A percentile compares a stretch with the other conserved stretches of the same genome.
These are phyloP conservation scores for Alectoris magna DNA, from an alignment of 2,797 vertebrate species.

Conservation along the genomic window DNA sequence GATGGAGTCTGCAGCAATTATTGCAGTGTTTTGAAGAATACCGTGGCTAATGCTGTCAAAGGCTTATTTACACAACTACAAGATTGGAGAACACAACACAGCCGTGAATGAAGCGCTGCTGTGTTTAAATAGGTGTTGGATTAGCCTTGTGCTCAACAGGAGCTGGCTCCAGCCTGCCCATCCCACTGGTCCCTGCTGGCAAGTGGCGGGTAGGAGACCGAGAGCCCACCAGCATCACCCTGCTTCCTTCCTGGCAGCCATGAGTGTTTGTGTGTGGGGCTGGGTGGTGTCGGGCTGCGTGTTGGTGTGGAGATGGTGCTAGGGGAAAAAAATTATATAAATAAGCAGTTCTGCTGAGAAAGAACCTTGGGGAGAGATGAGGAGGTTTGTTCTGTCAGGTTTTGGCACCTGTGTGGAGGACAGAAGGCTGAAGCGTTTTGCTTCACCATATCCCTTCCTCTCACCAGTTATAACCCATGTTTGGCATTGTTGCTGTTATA, in stretches of 20 bases:
- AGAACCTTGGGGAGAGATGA: not conserved
- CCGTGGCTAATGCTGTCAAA: not conserved
- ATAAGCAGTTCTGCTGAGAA: not conserved
- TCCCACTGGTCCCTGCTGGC: not conserved
- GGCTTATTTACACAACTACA: not conserved
- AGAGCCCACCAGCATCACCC: not conserved
- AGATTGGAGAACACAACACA: not conserved
- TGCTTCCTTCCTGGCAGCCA: fast-evolving
- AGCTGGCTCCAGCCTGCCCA: not conserved
- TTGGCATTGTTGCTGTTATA: not conserved
- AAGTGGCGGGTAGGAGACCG: not conserved
- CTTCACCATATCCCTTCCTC: not conserved
- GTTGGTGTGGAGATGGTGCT: fast-evolving
- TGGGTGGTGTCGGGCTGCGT: not conserved
- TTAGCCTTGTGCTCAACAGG: not conserved
- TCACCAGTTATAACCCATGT: not conserved
- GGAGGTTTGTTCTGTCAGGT: not conserved
- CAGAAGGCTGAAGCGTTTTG: not conserved
- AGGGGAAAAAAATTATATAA: not conserved
- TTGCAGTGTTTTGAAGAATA: not conserved
- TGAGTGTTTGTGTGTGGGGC: not conserved
- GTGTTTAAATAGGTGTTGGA: not conserved
- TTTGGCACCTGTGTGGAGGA: not conserved
- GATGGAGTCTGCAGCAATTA: not conserved
- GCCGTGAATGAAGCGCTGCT: not conserved